Percentiles rank a stretch among this genome's conserved stretches.
Conservation (phyloP, 1,140 invertebrate species). For the Drosophila bipectinata region DNA sequence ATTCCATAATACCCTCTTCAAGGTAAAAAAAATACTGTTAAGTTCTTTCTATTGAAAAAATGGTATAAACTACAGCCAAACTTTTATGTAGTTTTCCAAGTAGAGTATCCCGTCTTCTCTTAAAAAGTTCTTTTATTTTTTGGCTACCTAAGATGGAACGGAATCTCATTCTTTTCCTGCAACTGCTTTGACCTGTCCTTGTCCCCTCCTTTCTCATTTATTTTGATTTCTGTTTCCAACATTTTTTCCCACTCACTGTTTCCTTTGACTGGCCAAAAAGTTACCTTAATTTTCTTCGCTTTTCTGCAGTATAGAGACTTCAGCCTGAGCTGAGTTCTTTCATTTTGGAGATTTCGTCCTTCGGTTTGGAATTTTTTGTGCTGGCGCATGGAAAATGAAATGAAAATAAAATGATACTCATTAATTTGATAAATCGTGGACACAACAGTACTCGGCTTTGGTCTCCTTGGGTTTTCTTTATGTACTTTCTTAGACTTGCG, state of each 20-base stretch:
- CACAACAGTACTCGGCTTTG: constrained; percentile 47
- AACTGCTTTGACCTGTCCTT: constrained; percentile 50
- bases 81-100: too few relatives aligned
- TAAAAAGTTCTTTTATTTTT: not conserved
- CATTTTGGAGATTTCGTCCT: constrained; percentile 35
- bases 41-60: too few relatives aligned
- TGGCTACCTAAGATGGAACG: constrained; percentile 10
- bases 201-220: constrained; percentile 55
- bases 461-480: constrained; percentile 44
- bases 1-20: too few relatives aligned
- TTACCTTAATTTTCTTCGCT: constrained; percentile 64
- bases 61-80: too few relatives aligned
- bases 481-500: constrained; percentile 29
- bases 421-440: constrained; percentile 81
- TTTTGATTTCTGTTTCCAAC: constrained; percentile 49
- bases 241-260: constrained; percentile 19
- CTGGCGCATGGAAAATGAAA: constrained; percentile 77
- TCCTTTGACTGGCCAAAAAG: constrained; percentile 24
- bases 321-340: constrained; percentile 2
- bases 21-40: too few relatives aligned
- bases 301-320: constrained; percentile 42
- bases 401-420: constrained; percentile 83
- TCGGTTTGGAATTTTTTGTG: constrained; percentile 34
- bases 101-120: not conserved
- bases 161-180: constrained; percentile 24